Evolutionary conservation across 2,888 invertebrate species (phyloP).

Genomic region (Trimorus sp.): DNA sequence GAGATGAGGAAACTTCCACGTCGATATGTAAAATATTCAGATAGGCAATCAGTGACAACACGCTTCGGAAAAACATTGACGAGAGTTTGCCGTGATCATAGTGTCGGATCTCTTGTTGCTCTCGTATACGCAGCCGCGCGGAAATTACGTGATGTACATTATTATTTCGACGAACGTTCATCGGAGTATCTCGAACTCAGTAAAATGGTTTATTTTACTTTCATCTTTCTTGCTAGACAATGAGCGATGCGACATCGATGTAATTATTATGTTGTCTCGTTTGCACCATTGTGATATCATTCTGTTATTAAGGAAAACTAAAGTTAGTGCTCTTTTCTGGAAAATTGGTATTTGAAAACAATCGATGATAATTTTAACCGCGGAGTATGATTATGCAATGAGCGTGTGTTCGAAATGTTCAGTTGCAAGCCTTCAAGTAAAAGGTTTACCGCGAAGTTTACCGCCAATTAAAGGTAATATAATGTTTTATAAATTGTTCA

Average conservation of each 20-base stretch:
- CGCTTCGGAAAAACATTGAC: conserved; percentile 58
- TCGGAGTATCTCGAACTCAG: no score
- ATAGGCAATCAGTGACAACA: conserved; percentile 38
- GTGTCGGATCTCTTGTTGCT: conserved; percentile 45
- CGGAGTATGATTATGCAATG: conserved; percentile 17
- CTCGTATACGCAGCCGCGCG: conserved; percentile 26
- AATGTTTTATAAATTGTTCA: conserved; percentile 12
- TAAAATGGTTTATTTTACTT: not conserved
- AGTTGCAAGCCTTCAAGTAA: conserved; percentile 32
- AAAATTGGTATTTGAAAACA: conserved; percentile 28
- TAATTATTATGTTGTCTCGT: no score
- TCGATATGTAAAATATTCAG: conserved; percentile 42
- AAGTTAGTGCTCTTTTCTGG: not conserved
- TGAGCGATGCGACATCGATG: not conserved
- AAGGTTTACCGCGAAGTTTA: conserved; percentile 41
- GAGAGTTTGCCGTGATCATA: conserved; percentile 47
- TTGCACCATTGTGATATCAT: no score
- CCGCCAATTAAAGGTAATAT: conserved; percentile 28
- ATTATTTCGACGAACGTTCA: not conserved
- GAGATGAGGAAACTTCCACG: conserved; percentile 53
- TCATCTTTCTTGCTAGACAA: not conserved
- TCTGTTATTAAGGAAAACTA: no score
- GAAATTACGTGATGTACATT: conserved; percentile 27
- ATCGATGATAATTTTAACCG: conserved; percentile 32
- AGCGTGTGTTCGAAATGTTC: conserved; percentile 23